These are phyloP conservation scores for Pontoporia blainvillei DNA, from an alignment of 2,113 vertebrate genomes.

Conservation along the genomic window DNA sequence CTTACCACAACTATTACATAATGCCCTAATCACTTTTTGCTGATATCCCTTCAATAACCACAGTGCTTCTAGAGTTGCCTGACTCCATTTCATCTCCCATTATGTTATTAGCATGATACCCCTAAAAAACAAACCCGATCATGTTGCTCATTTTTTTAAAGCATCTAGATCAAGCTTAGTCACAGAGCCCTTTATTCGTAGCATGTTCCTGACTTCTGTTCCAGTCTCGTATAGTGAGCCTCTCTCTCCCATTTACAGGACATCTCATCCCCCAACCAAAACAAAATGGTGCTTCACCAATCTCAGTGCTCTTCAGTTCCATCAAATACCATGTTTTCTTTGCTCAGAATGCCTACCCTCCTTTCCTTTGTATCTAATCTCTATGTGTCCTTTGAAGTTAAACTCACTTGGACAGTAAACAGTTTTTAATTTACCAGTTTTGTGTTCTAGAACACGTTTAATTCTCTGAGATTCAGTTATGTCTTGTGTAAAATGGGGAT, in stretches of 20 bases:
- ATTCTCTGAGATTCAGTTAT: not conserved
- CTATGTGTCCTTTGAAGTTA: not conserved
- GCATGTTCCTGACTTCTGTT: not conserved
- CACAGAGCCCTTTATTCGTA: not conserved
- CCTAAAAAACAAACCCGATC: not conserved
- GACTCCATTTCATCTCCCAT: not conserved
- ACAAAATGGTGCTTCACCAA: not conserved
- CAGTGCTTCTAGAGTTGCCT: not conserved
- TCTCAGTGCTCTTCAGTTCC: not conserved
- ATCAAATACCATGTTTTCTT: not conserved
- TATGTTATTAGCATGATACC: not conserved
- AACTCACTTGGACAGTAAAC: not conserved
- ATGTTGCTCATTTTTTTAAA: not conserved
- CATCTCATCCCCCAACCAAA: rapidly evolving
- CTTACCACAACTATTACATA: not conserved
- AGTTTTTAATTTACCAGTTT: not conserved
- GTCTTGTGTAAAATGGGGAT: not conserved
- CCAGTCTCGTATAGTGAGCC: not conserved
- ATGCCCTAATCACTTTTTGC: not conserved
- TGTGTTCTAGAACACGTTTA: not conserved
- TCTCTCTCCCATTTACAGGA: not conserved
- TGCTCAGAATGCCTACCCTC: not conserved
- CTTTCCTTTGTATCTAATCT: not conserved
- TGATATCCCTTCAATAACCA: not conserved
- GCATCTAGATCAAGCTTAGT: not conserved